Evolutionary conservation across 2,113 vertebrate genomes (phyloP), one percentile per base, ranked within the genome.

Genomic region (Camarhynchus parvulus): DNA sequence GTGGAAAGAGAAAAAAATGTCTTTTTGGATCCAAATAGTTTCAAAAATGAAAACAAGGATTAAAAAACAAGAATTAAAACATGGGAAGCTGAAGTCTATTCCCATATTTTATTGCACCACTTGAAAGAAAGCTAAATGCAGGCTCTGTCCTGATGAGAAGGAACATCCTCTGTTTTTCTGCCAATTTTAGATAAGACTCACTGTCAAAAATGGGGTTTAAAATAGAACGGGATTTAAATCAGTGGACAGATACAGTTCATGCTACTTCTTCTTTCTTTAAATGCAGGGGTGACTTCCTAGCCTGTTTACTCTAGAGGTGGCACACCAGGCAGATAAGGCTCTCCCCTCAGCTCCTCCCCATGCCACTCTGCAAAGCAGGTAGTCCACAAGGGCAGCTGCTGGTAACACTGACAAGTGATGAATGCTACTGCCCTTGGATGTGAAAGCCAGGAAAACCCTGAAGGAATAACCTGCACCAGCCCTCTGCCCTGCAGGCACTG

Each of bases 41-140:
- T 85, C 0, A 15, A 83, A 96, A 97, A 96, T 91, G 59, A 96
- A 97, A 98, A 96, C 83, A 92, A 72, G 56, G 92, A 95, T 86
- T 90, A 90, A 94, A 96, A 95, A 83, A 89, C 92, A 83, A 91
- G 61, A 92, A 87, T 64, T 94, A 87, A 97, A 96, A 96, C 81
- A 95, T 47, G 80, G 61, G 89, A 95, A 89, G 83, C 86, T 63
- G 27, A 94, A 97, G 59, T 21, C 83, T 76, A 72, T 89, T 93
- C 91, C 66, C 76, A 82, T 68, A 68, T 88, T 96, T 83, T 83
- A 83, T 76, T 91, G 56, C 3, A 2, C 91, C 41, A 83, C 91
- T 92, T 93, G 76, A 95, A 93, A 95, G 79, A 81, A 95, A 89
- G 62, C n/a, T 90, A 86, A 89, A 87, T 61, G 62, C 46, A 93